Evolutionary conservation across 2,113 vertebrate species (phyloP).

Genomic region (Petrocephalus zakoni): DNA sequence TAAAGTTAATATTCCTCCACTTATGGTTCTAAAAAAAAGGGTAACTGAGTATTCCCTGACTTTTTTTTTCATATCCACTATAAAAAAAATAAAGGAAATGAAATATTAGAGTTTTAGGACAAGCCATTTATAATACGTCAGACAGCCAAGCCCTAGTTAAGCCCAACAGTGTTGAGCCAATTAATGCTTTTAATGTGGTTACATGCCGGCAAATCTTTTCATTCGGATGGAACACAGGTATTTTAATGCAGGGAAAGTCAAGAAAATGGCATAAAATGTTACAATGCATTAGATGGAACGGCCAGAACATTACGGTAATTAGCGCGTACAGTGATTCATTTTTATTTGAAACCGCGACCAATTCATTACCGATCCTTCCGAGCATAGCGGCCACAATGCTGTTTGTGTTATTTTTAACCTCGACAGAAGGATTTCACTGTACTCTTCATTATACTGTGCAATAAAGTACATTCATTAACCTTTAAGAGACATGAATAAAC

Average conservation of each 20-base stretch:
- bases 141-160: constrained; percentile 53
- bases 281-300: constrained; percentile 53
- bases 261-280: constrained; percentile 36
- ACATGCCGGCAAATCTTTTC: constrained; percentile 48
- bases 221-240: constrained; percentile 34
- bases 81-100: constrained; percentile 44
- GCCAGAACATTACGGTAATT: constrained; percentile 57
- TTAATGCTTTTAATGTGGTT: constrained; percentile 53
- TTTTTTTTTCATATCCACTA: constrained; percentile 29
- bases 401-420: constrained; percentile 51
- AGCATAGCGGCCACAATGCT: constrained; percentile 47
- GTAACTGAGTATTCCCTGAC: constrained; percentile 21
- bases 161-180: constrained; percentile 41
- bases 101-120: constrained; percentile 33
- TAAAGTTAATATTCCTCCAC: constrained; percentile 62
- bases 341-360: constrained; percentile 38
- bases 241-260: constrained; percentile 39
- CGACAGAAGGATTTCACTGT: constrained; percentile 14
- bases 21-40: constrained; percentile 35
- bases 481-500: constrained; percentile 60
- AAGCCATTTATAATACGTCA: constrained; percentile 38
- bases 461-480: constrained; percentile 63
- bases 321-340: constrained; percentile 52
- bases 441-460: constrained; percentile 44
- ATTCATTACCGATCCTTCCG: constrained; percentile 37